Evolutionary conservation across 2,888 invertebrate species (phyloP).

Genomic region (Ommatoiulus sabulosus): DNA sequence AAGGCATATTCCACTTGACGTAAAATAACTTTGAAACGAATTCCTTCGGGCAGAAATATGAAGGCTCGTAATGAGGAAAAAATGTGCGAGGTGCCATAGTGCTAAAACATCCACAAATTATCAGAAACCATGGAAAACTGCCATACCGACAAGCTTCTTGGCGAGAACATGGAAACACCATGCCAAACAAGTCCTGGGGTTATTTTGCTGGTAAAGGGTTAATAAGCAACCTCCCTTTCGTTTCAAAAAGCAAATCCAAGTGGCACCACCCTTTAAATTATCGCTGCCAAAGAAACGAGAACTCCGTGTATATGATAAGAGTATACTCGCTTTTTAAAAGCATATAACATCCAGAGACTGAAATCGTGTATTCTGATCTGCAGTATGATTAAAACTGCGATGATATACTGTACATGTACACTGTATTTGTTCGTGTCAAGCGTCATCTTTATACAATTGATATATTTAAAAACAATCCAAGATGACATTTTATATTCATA

Average conservation of each 20-base stretch:
- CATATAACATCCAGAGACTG: background rate
- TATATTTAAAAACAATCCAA: too few relatives aligned
- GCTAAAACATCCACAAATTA: slow-evolving; percentile 22
- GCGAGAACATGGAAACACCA: background rate
- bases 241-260: background rate
- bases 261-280: background rate
- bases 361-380: background rate
- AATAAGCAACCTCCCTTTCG: background rate
- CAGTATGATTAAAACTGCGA: background rate
- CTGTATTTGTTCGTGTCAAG: background rate
- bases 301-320: background rate
- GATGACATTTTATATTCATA: too few relatives aligned
- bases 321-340: background rate
- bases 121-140: background rate
- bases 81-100: background rate
- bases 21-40: background rate
- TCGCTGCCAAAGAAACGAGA: background rate
- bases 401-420: background rate
- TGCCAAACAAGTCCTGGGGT: background rate
- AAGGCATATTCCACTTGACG: slow-evolving; percentile 21
- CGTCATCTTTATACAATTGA: too few relatives aligned
- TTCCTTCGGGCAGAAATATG: slow-evolving; percentile 12
- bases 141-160: background rate
- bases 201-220: background rate
- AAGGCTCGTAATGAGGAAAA: background rate